A percentile compares a stretch with the other conserved stretches of the same genome.
Conservation (phyloP, 2,113 vertebrate species). For the Podarcis cretensis region DNA sequence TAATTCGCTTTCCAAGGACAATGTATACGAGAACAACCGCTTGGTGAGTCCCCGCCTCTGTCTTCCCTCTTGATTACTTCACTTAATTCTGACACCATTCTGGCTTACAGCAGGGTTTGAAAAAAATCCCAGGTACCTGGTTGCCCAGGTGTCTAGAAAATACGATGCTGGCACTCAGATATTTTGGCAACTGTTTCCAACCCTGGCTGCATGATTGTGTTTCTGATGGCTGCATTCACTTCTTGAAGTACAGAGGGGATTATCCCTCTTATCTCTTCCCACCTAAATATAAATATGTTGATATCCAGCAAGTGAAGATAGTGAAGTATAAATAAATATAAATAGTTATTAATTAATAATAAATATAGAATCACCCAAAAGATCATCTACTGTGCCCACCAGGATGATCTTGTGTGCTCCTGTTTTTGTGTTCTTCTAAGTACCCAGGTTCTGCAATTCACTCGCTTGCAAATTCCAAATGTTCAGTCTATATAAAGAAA, state of each 20-base stretch:
- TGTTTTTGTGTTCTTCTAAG: neutral
- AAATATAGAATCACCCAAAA: neutral
- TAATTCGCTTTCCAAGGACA: slow-evolving; percentile 92
- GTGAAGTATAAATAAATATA: too few relatives aligned
- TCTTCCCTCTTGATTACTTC: neutral
- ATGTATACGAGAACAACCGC: slow-evolving; percentile 94
- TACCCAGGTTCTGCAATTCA: neutral
- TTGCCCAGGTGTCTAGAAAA: neutral
- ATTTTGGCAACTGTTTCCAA: neutral
- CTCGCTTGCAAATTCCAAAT: too few relatives aligned
- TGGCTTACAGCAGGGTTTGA: neutral
- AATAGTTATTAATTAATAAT: too few relatives aligned
- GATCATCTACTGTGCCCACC: neutral
- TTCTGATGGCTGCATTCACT: neutral
- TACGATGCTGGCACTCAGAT: neutral
- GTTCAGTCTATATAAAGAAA: neutral
- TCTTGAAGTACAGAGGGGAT: neutral
- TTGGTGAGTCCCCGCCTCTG: slow-evolving; percentile 85
- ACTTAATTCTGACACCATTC: neutral
- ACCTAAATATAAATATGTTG: too few relatives aligned
- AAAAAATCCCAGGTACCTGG: slow-evolving; percentile 2
- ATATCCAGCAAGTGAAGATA: too few relatives aligned
- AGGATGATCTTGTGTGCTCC: neutral
- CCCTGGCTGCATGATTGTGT: too few relatives aligned
- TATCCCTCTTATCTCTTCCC: neutral